Conservation (phyloP, 2,113 vertebrate genomes). For the Pyxicephalus adspersus region DNA sequence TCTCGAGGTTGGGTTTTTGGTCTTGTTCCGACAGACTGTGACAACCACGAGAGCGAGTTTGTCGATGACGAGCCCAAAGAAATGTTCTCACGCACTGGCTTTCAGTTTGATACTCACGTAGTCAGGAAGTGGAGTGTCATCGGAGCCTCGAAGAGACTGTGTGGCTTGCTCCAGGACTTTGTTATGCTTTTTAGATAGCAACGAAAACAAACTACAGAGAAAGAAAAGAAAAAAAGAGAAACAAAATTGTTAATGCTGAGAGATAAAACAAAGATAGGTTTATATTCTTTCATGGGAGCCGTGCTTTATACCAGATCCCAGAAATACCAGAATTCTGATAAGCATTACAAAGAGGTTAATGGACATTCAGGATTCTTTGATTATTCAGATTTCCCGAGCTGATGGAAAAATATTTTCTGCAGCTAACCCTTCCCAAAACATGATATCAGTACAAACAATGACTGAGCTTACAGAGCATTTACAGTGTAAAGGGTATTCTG, state of each 20-base stretch:
- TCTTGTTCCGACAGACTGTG: constrained; percentile 50
- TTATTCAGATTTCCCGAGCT: too few species aligned
- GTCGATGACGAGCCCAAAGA: constrained; percentile 27
- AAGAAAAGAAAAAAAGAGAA: constrained; percentile 39
- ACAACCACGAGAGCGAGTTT: constrained; percentile 47
- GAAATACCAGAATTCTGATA: neutral
- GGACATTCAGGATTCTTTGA: too few species aligned
- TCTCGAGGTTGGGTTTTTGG: constrained; percentile 60
- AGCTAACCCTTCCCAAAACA: too few species aligned
- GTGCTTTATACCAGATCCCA: neutral
- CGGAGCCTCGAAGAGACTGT: constrained; percentile 84
- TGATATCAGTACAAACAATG: too few species aligned
- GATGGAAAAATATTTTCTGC: too few species aligned
- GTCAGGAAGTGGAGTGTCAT: constrained; percentile 85
- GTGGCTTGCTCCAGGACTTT: constrained; percentile 98
- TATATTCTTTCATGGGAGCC: constrained; percentile 13
- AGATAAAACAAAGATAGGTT: constrained; percentile 17
- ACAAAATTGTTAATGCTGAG: constrained; percentile 16
- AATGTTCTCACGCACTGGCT: constrained; percentile 13
- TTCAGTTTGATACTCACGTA: constrained; percentile 84
- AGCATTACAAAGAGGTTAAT: too few species aligned
- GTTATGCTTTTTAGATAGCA: constrained; percentile 98
- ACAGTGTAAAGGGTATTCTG: too few species aligned
- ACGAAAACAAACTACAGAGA: constrained; percentile 85
- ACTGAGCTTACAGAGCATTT: too few species aligned